A percentile compares a stretch with the other conserved stretches of the same genome.
Evolutionary conservation across 2,797 vertebrate species (phyloP).

Genomic region (Enteromius afrohamiltoni): DNA sequence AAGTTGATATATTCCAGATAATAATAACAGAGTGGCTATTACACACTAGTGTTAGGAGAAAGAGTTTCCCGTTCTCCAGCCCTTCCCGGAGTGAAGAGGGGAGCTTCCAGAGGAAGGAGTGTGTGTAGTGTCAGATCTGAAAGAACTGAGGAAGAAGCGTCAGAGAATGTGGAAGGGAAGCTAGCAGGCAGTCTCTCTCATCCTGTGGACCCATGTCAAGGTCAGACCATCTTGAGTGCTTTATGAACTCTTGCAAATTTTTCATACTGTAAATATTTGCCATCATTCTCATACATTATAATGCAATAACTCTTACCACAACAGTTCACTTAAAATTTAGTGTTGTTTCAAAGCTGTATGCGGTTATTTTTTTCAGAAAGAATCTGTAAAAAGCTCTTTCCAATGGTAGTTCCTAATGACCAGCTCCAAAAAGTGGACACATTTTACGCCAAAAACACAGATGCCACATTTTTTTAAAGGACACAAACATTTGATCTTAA

Average conservation of each 20-base stretch:
- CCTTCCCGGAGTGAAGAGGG: slow-evolving; percentile 5
- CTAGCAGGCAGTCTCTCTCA: slow-evolving; percentile 6
- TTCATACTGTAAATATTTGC: not conserved
- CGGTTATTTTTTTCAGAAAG: not conserved
- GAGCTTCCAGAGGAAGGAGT: slow-evolving; percentile 25
- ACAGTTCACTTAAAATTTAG: not conserved
- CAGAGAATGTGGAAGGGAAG: slow-evolving; percentile 20
- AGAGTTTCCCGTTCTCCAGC: slow-evolving; percentile 52
- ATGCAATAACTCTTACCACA: not conserved
- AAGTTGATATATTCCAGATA: slow-evolving; percentile 80
- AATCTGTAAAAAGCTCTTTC: not conserved
- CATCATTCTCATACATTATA: not conserved
- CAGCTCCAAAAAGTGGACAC: not conserved
- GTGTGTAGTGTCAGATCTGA: slow-evolving; percentile 46
- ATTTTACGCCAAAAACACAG: not conserved
- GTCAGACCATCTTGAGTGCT: slow-evolving; percentile 18
- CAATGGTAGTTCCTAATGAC: not conserved
- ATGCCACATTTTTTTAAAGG: not conserved
- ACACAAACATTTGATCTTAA: too few relatives aligned
- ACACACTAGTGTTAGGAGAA: slow-evolving; percentile 67
- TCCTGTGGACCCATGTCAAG: slow-evolving; percentile 10
- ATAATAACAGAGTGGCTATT: slow-evolving; percentile 77
- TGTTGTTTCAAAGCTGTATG: not conserved
- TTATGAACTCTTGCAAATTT: not conserved
- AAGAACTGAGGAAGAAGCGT: not conserved